Conservation (phyloP, 2,888 invertebrate species). For the Standfussiana lucernea region DNA sequence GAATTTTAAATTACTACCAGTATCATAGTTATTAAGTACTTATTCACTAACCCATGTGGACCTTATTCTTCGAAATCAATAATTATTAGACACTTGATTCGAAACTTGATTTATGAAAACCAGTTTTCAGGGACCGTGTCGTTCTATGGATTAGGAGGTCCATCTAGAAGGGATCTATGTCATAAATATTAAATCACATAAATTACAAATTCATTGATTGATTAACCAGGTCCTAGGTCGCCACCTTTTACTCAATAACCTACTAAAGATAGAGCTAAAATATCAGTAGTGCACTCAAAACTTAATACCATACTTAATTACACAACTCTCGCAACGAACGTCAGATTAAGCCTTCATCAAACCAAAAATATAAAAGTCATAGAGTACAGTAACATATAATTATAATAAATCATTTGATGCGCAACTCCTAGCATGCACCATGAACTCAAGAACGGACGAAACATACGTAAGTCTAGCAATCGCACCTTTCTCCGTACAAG, state of each 20-base stretch:
- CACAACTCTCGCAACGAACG: background rate
- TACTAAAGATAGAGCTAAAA: background rate
- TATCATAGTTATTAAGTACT: no score
- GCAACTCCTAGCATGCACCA: conserved; percentile 17
- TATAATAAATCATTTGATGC: conserved; percentile 44
- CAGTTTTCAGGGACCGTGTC: background rate
- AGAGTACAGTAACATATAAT: conserved; percentile 14
- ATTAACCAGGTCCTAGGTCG: background rate
- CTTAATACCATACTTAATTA: conserved; percentile 25
- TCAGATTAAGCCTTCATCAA: conserved; percentile 5
- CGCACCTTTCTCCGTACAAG: conserved; percentile 59
- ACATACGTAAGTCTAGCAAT: conserved; percentile 14
- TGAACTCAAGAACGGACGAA: conserved; percentile 31
- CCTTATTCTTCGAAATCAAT: no score
- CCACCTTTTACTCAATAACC: background rate
- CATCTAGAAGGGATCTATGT: background rate
- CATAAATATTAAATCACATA: background rate
- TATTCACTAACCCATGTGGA: no score
- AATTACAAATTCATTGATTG: background rate
- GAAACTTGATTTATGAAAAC: background rate
- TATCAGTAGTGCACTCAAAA: background rate
- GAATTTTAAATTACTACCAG: no score
- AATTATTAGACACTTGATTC: no score
- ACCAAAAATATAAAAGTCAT: conserved; percentile 1
- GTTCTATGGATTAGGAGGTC: background rate